Evolutionary conservation across 1,140 invertebrate species (phyloP), one percentile per base, ranked within the genome.

Genomic region (Panonychus citri): DNA sequence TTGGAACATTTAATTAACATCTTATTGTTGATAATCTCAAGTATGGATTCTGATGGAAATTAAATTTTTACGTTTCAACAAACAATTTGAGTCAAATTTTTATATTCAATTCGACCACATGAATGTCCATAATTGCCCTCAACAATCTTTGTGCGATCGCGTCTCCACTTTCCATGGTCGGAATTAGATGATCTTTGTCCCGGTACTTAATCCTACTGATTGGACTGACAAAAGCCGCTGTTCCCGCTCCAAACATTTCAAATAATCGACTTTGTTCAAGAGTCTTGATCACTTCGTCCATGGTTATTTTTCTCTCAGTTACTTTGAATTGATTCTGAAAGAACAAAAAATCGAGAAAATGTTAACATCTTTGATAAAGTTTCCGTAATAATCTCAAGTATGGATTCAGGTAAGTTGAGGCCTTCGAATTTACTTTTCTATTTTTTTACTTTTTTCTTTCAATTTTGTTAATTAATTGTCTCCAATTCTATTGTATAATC

Each of bases 171-270:
- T 58, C 49, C 27, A 57, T 53, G 19, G 55, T 54, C 3, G 63
- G 63, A 46, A 64, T 59, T 2, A 37, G 21, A 15, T 59, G 46
- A 60, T 74, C 65, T 58, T 76, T 62, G 3, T 75, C 79, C 58
- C 79, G 54, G 66, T 81, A 90, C 39, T 78, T 74, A 54, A 97
- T 85, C 30, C 76, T 73, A 28, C 79, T 80, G 40, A 97, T 78
- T 2, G 91, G 91, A 66, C 83, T 89, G 1, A 97, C 80, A 49
- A 90, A 75, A 62, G 85, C 88, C 1, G 91, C 91, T 21, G 91
- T 97, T 54, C 91, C 91, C 50, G 85, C 77, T 46, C 89, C 90
- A 73, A 97, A 97, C 64, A 94, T 74, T 72, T 96, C 90, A 59
- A 91, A 65, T 50, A 96, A 68, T 49, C 85, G 77, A 60, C 83